Base-by-base conservation (phyloP, 2,113 vertebrate species). In the Lates calcarifer region DNA sequence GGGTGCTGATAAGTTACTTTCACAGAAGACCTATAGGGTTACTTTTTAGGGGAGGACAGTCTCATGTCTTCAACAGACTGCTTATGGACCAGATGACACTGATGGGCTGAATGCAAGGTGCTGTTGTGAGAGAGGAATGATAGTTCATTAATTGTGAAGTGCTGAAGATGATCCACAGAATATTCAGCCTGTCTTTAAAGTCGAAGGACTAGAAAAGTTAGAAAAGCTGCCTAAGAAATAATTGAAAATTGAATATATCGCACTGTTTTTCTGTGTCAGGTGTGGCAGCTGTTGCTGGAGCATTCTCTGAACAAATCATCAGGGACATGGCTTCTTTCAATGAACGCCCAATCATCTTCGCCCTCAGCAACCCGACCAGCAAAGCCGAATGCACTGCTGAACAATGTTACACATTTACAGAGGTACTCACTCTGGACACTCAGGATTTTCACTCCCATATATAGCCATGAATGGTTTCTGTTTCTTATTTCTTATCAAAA, bases 381-480 rank as follows among this genome's bases (percentile, higher is more conserved):
- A 99, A 99, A 94, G 97, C 98, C 13, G 98, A 99, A 85, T 99
- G 98, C 81, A 98, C 97, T 17, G 98, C 98, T 57, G 97, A 99
- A 89, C 97, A 98, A 90, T 99, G 98, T 89, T 99, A 99, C 93
- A 92, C 85, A 22, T 76, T 97, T 18, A 98, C 98, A 73, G 89
- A 98, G 97, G 98, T 99, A 95, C 87, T 77, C 39, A 5, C 28
- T 56, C 22, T 29, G 12, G 6, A 53, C 33, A 12, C 15, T 31
- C 2, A 12, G 18, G 24, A 31, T 7, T 22, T 51, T 10, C 10
- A 33, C 15, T 61, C 26, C 0, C 17, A 49, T 11, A 12, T 17
- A 6, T 47, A 22, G 2, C 29, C 20, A 13, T 37, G 35, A 22
- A 8, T 33, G 20, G 6, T 29, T 49, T 35, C 41, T 24, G 6